A percentile compares a stretch with the other conserved stretches of the same genome.
phyloP scores from a whole-genome alignment of 2,797 vertebrate species.

The Aselliscus stoliczkanus region DNA sequence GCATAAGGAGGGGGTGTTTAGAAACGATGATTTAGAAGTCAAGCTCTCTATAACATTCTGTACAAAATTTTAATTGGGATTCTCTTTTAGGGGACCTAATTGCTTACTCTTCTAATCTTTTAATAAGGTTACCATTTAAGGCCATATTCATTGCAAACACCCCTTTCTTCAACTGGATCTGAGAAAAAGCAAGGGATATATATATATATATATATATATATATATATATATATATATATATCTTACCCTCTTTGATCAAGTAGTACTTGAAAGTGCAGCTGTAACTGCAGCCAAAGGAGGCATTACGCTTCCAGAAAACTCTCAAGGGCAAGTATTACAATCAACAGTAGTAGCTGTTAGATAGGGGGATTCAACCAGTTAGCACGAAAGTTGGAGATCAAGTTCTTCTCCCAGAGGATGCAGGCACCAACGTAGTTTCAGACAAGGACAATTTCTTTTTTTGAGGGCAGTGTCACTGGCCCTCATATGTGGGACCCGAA shows the following conservation, averaged over 20 bases:
- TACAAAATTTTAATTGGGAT: conserved; percentile 10
- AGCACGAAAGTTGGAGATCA: not conserved
- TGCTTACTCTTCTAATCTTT: not conserved
- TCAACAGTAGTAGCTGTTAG: not conserved
- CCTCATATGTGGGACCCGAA: no score
- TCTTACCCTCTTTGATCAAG: not conserved
- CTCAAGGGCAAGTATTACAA: not conserved
- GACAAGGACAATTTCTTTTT: not conserved
- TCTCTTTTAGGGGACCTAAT: not conserved
- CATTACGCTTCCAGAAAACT: not conserved
- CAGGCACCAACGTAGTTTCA: not conserved
- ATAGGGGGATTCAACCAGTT: not conserved
- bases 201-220: not conserved
- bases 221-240: not conserved
- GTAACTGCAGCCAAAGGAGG: not conserved
- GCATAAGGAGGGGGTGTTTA: not conserved
- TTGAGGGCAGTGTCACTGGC: no score
- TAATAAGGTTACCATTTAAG: conserved; percentile 22
- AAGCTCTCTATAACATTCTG: not conserved
- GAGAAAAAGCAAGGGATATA: not conserved
- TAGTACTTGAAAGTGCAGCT: not conserved
- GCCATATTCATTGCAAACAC: not conserved
- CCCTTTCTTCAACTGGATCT: not conserved
- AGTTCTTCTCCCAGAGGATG: not conserved
- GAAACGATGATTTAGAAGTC: conserved; percentile 8